Evolutionary conservation across 2,797 vertebrate species (phyloP).

Genomic region (Triplophysa bombifrons): DNA sequence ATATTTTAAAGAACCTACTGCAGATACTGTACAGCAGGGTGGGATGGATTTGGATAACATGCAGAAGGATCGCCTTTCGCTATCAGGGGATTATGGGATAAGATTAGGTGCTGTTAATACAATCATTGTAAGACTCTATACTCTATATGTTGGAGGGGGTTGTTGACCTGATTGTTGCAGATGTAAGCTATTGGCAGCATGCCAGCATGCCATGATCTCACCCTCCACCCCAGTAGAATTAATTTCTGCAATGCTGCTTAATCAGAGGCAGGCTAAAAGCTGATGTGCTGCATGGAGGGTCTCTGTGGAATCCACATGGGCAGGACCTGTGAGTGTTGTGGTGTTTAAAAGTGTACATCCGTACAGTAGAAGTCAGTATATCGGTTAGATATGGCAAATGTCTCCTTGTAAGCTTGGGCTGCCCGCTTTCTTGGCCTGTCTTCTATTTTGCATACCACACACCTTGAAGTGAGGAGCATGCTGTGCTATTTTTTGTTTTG

Average conservation of each 20-base stretch:
- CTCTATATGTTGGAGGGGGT: constrained; percentile 8
- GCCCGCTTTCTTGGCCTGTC: constrained; percentile 48
- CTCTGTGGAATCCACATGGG: constrained; percentile 6
- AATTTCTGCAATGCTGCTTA: constrained; percentile 79
- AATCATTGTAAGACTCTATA: constrained; percentile 17
- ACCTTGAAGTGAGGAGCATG: constrained; percentile 20
- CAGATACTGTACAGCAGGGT: background rate
- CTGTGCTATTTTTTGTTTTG: constrained; percentile 24
- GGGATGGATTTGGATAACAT: background rate
- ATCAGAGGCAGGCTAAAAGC: constrained; percentile 69
- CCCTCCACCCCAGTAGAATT: constrained; percentile 77
- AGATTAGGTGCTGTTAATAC: constrained; percentile 39
- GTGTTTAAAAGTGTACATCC: constrained; percentile 2
- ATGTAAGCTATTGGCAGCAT: constrained; percentile 76
- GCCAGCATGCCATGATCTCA: constrained; percentile 84
- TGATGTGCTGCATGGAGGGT: constrained; percentile 9
- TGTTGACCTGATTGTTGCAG: constrained; percentile 55
- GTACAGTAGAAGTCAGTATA: background rate
- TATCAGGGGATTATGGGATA: constrained; percentile 13
- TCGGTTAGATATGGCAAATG: background rate
- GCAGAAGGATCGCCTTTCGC: background rate
- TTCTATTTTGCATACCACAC: constrained; percentile 47
- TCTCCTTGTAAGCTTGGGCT: constrained; percentile 21
- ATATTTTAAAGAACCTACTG: background rate
- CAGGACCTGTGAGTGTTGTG: constrained; percentile 19